phyloP scores from a whole-genome alignment of 2,797 vertebrate genomes.

The Arctocebus calabarensis region DNA sequence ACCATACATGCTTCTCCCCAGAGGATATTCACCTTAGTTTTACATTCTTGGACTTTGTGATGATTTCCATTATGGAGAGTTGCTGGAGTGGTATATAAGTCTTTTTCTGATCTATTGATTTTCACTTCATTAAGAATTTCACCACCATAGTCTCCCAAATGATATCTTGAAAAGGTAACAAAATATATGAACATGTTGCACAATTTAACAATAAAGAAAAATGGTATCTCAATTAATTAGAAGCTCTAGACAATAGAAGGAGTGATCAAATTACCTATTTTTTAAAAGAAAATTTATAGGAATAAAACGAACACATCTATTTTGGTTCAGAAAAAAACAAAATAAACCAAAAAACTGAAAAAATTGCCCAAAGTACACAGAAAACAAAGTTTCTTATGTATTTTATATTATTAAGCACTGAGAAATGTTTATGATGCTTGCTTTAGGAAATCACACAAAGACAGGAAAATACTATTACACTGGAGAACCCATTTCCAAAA shows the following conservation, averaged over 20 bases:
- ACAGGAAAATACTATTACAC: conserved; percentile 1
- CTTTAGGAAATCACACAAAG: conserved; percentile 48
- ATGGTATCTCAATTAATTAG: conserved; percentile 1
- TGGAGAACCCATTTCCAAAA: conserved; percentile 37
- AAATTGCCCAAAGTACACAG: conserved; percentile 6
- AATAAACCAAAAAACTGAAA: background rate
- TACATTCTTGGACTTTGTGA: conserved; percentile 92
- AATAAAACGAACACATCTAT: conserved; percentile 30
- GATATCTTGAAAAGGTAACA: conserved; percentile 89
- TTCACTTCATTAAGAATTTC: conserved; percentile 94
- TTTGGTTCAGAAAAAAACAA: background rate
- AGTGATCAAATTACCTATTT: conserved; percentile 45
- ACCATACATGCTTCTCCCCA: background rate
- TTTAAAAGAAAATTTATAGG: conserved; percentile 31
- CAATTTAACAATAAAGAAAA: conserved; percentile 34
- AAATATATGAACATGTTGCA: conserved; percentile 50
- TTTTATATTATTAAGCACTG: conserved; percentile 33
- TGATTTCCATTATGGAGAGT: conserved; percentile 92
- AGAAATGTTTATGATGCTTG: conserved; percentile 39
- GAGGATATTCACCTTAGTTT: conserved; percentile 90
- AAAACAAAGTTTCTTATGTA: conserved; percentile 13
- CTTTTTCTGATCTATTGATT: conserved; percentile 92
- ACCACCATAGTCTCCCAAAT: conserved; percentile 95
- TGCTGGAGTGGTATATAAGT: conserved; percentile 88
- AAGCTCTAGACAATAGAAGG: background rate